Evolutionary conservation across 2,888 invertebrate species (phyloP).

Genomic region (Cheilosia variabilis): DNA sequence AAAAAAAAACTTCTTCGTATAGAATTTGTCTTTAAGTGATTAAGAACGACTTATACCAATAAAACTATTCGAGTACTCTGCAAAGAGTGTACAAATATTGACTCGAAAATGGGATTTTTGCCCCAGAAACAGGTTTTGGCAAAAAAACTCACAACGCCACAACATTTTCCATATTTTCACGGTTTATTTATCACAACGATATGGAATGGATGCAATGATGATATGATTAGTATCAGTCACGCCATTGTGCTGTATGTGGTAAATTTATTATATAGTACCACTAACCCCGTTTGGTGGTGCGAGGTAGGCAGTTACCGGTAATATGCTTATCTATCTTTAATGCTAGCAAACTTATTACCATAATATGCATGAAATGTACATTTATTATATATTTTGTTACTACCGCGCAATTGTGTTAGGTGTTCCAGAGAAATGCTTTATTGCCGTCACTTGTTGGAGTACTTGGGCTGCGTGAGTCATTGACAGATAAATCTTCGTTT

Average conservation of each 20-base stretch:
- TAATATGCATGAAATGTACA: conserved; percentile 58
- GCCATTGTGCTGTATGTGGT: conserved; percentile 2
- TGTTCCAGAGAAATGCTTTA: conserved; percentile 72
- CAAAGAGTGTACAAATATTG: too few relatives aligned
- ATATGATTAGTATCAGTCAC: conserved; percentile 22
- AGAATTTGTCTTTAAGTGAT: too few relatives aligned
- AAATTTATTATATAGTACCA: conserved; percentile 29
- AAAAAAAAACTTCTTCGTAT: too few relatives aligned
- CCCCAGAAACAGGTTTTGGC: too few relatives aligned
- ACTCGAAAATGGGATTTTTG: too few relatives aligned
- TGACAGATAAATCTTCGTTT: conserved; percentile 67
- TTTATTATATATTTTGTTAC: neutral
- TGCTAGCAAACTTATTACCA: conserved; percentile 52
- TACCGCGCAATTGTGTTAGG: conserved; percentile 62
- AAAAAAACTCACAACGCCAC: too few relatives aligned
- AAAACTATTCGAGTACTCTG: too few relatives aligned
- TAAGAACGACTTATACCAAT: too few relatives aligned
- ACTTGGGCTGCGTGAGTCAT: conserved; percentile 55
- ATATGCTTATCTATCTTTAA: conserved; percentile 67
- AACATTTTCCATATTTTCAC: conserved; percentile 21
- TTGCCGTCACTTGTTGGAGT: conserved; percentile 68
- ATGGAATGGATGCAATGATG: neutral
- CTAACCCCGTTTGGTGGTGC: conserved; percentile 65
- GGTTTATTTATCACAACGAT: conserved; percentile 7
- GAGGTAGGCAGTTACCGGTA: conserved; percentile 59